Conservation (phyloP, 2,113 vertebrate species). For the Pelobates fuscus region DNA sequence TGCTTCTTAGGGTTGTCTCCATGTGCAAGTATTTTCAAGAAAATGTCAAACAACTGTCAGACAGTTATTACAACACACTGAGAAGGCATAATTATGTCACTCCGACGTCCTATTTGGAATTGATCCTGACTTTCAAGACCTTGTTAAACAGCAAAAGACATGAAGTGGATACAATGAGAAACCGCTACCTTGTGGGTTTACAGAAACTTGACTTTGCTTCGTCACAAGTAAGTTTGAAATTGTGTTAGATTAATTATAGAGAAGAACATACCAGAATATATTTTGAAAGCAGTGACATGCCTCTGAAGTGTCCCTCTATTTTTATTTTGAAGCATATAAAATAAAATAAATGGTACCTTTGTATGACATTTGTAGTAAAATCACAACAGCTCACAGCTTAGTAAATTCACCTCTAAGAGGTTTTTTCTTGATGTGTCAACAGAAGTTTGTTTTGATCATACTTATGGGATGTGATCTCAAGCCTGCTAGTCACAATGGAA, state of each 20-base stretch:
- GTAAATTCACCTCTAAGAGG: too few species aligned
- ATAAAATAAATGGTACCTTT: too few species aligned
- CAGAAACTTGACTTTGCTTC: conserved; percentile 88
- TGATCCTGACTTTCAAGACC: conserved; percentile 89
- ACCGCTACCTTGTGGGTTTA: conserved; percentile 82
- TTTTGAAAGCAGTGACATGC: too few species aligned
- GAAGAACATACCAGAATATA: not conserved
- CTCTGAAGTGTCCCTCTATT: too few species aligned
- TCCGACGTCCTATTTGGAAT: conserved; percentile 87
- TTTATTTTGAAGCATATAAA: too few species aligned
- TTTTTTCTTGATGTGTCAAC: too few species aligned
- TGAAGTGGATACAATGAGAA: conserved; percentile 78
- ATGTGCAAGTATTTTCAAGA: conserved; percentile 92
- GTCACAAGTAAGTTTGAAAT: conserved; percentile 73
- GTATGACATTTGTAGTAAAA: too few species aligned
- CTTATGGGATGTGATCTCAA: too few species aligned
- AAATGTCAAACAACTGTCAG: conserved; percentile 74
- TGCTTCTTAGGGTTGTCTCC: conserved; percentile 77
- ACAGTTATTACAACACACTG: conserved; percentile 73
- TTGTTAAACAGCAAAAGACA: conserved; percentile 79
- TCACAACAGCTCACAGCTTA: too few species aligned
- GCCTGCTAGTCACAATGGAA: too few species aligned
- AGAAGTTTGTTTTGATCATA: too few species aligned
- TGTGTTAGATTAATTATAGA: not conserved
- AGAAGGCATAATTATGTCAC: conserved; percentile 90